Evolutionary conservation across 1,140 invertebrate species (phyloP), one percentile per base, ranked within the genome.

Genomic region (Drosophila nebulosa): DNA sequence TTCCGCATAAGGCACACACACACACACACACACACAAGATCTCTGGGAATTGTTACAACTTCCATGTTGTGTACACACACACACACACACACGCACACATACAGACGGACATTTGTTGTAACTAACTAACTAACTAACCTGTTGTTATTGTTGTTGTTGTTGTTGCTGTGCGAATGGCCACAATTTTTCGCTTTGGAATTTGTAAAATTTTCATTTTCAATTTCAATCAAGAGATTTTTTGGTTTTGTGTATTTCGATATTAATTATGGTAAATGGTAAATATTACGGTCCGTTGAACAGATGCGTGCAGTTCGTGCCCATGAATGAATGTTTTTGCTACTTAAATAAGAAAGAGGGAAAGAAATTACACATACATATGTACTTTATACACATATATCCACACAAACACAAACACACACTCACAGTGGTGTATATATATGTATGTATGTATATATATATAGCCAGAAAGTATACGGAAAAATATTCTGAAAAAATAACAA

Each of bases 261-360:
- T n/a, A 16, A 39, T 53, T 24, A 39, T 46, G 24, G 24, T 39
- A 18, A 76, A 63, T 58, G 56, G 56, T 60, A 60, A 60, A 60
- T 60, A 60, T 39, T 60, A 60, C 36, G 32, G 14, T 60, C 24
- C 36, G 32, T 24, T 26, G 63, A 75, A 77, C 74, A 77, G 74
- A 77, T 77, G 74, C 74, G 74, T 77, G 74, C 74, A 77, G 74
- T 77, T 77, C 74, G 74, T 77, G 74, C 74, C 69, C 73, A 77
- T 69, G 62, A 77, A 77, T 74, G 70, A 77, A 77, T 74, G 62
- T 74, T 74, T 74, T 77, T 62, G 64, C 65, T 66, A 68, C 69
- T 68, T 57, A 60, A 36, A 32, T 35, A 64, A 55, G 64, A 51
- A 51, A 68, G 68, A 64, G 18, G 6, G 52, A 60, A 10, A 61